Percentiles rank a stretch among this genome's conserved stretches.
These are phyloP conservation scores for Perca flavescens DNA, from an alignment of 2,113 vertebrate genomes.

Conservation along the genomic window DNA sequence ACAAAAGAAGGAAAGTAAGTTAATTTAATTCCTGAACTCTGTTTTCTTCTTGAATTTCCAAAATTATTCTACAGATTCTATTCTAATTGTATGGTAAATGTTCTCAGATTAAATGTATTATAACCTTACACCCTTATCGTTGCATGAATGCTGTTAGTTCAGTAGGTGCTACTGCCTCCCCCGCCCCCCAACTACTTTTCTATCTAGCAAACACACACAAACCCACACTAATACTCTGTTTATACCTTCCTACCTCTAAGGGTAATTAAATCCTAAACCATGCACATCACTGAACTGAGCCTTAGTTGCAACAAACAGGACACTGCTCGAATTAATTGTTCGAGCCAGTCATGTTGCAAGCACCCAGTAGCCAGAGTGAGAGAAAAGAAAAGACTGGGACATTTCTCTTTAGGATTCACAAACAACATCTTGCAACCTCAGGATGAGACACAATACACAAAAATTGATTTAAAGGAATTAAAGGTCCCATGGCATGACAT, in stretches of 20 bases:
- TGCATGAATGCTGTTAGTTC: neutral
- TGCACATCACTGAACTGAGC: conserved; percentile 44
- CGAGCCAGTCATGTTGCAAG: conserved; percentile 29
- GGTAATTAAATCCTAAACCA: conserved; percentile 64
- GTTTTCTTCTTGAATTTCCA: neutral
- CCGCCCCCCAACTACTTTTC: neutral
- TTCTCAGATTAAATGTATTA: conserved; percentile 1
- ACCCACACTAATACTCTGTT: neutral
- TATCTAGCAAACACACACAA: neutral
- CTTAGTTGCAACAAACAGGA: conserved; percentile 55
- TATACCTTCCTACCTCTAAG: conserved; percentile 33
- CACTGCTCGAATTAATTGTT: conserved; percentile 59
- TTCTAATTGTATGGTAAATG: neutral
- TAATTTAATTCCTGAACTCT: conserved; percentile 13
- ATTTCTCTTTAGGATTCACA: neutral
- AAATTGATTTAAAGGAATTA: no score
- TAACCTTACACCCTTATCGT: neutral
- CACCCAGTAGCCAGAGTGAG: neutral
- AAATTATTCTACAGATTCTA: conserved; percentile 8
- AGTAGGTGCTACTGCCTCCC: no score
- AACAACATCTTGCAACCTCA: conserved; percentile 8
- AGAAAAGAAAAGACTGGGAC: conserved; percentile 5
- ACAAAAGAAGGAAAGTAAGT: neutral
- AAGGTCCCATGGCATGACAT: no score
- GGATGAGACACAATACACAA: neutral